A percentile compares a stretch with the other conserved stretches of the same genome.
These are phyloP conservation scores for Mya arenaria DNA, from an alignment of 1,140 invertebrate species.

Conservation along the genomic window DNA sequence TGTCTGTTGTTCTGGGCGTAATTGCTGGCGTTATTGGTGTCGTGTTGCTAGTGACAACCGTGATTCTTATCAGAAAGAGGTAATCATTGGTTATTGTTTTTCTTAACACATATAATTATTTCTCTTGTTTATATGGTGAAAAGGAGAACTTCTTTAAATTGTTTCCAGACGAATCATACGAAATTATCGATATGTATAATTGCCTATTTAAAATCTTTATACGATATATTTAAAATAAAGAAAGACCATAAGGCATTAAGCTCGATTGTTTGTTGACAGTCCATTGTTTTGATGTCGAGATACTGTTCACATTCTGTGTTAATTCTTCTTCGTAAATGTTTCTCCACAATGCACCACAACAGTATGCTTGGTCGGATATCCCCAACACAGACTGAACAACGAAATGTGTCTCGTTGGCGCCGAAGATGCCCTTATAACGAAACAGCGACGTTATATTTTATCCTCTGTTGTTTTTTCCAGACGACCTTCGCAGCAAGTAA, in stretches of 20 bases:
- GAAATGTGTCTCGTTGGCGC: no score
- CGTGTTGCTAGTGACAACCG: not conserved
- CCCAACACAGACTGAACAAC: no score
- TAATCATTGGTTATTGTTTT: not conserved
- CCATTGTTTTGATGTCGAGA: no score
- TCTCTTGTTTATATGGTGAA: not conserved
- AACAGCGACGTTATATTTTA: no score
- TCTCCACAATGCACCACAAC: not conserved
- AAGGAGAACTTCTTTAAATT: not conserved
- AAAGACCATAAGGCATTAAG: no score
- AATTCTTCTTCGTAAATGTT: no score
- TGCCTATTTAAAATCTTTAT: not conserved
- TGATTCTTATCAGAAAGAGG: not conserved
- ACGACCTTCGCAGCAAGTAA: not conserved
- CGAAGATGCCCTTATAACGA: no score
- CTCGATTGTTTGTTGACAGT: no score
- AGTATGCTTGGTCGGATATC: not conserved
- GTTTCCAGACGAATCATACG: no score
- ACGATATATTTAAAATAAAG: no score
- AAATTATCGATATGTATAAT: not conserved
- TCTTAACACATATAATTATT: not conserved
- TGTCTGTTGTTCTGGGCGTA: not conserved
- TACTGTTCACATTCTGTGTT: no score
- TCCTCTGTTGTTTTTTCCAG: slow-evolving; percentile 7
- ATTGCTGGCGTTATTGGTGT: not conserved